Conservation (phyloP, 2,113 vertebrate species). For the Brienomyrus longianalis region DNA sequence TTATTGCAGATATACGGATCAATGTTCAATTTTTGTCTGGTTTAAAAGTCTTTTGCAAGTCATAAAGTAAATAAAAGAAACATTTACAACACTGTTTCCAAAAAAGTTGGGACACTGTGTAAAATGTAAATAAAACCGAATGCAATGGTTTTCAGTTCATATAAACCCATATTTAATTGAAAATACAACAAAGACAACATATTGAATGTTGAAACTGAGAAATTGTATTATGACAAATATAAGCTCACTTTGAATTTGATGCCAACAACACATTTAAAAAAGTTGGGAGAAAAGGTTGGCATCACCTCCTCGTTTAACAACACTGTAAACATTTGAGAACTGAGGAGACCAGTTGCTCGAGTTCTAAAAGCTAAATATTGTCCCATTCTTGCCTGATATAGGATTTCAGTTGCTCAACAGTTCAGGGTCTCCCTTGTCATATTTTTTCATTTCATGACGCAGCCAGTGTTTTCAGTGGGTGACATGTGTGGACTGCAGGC, state of each 20-base stretch:
- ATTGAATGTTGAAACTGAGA: neutral
- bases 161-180: neutral
- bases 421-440: neutral
- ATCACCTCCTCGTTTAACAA: neutral
- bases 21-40: too few species aligned
- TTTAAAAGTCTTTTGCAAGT: neutral
- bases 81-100: neutral
- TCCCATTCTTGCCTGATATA: neutral
- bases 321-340: neutral
- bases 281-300: neutral
- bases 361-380: neutral
- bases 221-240: neutral
- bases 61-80: neutral
- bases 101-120: neutral
- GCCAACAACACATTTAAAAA: neutral
- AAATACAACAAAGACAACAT: neutral
- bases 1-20: too few species aligned
- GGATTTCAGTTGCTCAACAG: neutral
- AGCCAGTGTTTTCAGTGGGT: neutral
- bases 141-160: neutral
- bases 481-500: neutral
- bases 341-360: neutral
- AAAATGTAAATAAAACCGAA: neutral
- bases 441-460: neutral
- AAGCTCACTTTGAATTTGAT: neutral